phyloP scores from a whole-genome alignment of 2,797 vertebrate genomes.

The Ctenopoma multispine region DNA sequence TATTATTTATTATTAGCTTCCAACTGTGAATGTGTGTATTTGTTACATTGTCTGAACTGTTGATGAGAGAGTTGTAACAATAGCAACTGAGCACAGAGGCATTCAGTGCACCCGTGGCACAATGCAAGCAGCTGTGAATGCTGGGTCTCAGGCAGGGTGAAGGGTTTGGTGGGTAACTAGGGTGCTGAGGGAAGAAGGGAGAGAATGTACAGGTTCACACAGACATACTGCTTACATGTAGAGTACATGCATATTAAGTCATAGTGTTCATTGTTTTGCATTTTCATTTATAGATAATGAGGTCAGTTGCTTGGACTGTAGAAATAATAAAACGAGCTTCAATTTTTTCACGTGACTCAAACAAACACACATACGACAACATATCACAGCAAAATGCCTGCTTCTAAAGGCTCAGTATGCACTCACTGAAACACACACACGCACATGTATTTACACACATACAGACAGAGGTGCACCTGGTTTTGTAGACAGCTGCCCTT shows the following conservation, averaged over 20 bases:
- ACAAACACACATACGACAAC: not conserved
- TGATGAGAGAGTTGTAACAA: conserved; percentile 54
- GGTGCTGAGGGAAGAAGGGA: conserved; percentile 22
- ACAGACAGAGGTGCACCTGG: conserved; percentile 79
- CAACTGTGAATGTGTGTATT: conserved; percentile 30
- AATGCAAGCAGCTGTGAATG: conserved; percentile 57
- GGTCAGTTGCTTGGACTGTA: not conserved
- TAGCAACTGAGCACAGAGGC: conserved; percentile 45
- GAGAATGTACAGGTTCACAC: conserved; percentile 27
- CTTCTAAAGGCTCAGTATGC: conserved; percentile 6
- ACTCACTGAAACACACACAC: conserved; percentile 13
- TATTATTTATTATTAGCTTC: conserved; percentile 14
- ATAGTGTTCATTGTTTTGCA: not conserved
- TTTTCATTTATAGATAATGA: not conserved
- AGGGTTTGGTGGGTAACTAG: conserved; percentile 45
- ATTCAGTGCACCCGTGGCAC: conserved; percentile 45
- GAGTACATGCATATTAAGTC: too few species aligned
- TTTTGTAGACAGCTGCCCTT: conserved; percentile 78
- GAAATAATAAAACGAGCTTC: conserved; percentile 5
- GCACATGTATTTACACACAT: conserved; percentile 34
- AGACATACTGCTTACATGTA: too few species aligned
- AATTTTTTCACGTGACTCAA: not conserved
- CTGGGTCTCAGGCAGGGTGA: conserved; percentile 23
- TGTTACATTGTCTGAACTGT: conserved; percentile 43
- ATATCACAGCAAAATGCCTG: not conserved